Percentiles rank a stretch among this genome's conserved stretches.
These are phyloP conservation scores for Halichoerus grypus DNA, from an alignment of 2,113 vertebrate species.

Conservation along the genomic window DNA sequence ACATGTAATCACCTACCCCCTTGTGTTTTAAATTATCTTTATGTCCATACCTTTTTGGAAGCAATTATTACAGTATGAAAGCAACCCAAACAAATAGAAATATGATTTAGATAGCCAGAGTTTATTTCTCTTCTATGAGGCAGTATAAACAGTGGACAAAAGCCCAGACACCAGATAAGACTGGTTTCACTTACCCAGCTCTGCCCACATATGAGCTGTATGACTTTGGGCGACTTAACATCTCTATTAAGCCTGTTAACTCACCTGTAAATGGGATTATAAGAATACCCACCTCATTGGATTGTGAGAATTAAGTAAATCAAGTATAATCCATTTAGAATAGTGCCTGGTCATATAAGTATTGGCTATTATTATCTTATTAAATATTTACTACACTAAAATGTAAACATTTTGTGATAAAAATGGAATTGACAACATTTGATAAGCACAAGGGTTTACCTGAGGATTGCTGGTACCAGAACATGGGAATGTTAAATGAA, in stretches of 20 bases:
- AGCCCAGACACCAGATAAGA: not conserved
- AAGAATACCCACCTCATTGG: not conserved
- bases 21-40: not conserved
- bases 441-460: not conserved
- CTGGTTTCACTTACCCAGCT: not conserved
- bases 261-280: not conserved
- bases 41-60: not conserved
- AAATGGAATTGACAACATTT: constrained; percentile 3
- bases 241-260: not conserved
- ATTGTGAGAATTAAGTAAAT: constrained; percentile 2
- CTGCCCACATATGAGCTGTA: not conserved
- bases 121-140: not conserved
- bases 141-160: not conserved
- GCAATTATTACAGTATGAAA: not conserved
- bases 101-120: not conserved
- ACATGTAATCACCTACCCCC: not conserved
- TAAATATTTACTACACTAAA: not conserved
- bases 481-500: not conserved
- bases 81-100: not conserved
- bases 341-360: not conserved
- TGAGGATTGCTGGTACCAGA: not conserved
- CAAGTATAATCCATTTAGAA: not conserved
- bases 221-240: not conserved
- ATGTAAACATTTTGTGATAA: not conserved
- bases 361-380: not conserved